Percentiles rank a stretch among this genome's conserved stretches.
These are phyloP conservation scores for Sebastes baramenuke DNA, from an alignment of 2,797 vertebrate species.

Conservation along the genomic window DNA sequence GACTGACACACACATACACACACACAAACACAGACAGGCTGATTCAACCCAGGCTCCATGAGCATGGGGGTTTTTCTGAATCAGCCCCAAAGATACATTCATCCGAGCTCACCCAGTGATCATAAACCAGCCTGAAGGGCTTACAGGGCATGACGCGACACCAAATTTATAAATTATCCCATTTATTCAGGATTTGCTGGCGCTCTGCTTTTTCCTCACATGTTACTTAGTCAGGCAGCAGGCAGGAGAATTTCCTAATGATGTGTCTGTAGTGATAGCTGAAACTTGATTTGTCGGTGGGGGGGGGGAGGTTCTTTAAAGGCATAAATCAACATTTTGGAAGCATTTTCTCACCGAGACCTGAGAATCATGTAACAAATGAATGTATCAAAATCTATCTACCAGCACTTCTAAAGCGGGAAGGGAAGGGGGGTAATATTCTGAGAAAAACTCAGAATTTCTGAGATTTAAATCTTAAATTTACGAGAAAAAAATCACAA, in stretches of 20 bases:
- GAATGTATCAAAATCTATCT: background rate
- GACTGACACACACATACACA: slow-evolving; percentile 65
- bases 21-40: slow-evolving; percentile 63
- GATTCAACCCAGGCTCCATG: slow-evolving; percentile 65
- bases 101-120: slow-evolving; percentile 60
- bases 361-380: background rate
- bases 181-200: slow-evolving; percentile 63
- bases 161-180: slow-evolving; percentile 66
- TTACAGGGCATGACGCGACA: slow-evolving; percentile 60
- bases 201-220: slow-evolving; percentile 54
- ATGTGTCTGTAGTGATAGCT: slow-evolving; percentile 36
- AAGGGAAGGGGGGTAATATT: no score
- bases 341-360: background rate
- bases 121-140: slow-evolving; percentile 69
- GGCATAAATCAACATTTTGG: background rate
- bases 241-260: slow-evolving; percentile 26
- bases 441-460: no score
- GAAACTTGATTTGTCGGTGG: slow-evolving; percentile 10
- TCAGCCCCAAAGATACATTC: slow-evolving; percentile 70
- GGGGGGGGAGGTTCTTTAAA: background rate
- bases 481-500: no score
- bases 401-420: background rate
- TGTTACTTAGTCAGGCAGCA: slow-evolving; percentile 43
- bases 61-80: slow-evolving; percentile 52
- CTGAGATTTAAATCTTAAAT: no score